Conservation (phyloP, 2,888 invertebrate species). For the Chloroclystis v-ata region DNA sequence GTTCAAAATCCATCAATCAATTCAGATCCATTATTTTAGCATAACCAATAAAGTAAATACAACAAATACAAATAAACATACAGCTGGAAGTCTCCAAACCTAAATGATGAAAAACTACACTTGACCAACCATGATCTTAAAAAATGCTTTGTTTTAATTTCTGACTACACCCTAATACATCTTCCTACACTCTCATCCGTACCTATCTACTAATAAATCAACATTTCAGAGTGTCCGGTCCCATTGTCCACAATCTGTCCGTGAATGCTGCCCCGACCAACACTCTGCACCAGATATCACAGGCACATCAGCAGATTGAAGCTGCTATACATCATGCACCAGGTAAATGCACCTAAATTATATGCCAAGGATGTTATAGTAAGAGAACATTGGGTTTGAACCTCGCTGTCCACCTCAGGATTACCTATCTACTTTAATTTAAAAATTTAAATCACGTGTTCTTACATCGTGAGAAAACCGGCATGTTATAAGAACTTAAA, state of each 20-base stretch:
- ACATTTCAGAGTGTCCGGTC: conserved; percentile 49
- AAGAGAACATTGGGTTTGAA: no score
- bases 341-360: conserved; percentile 36
- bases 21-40: no score
- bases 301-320: conserved; percentile 72
- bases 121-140: conserved; percentile 48
- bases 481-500: no score
- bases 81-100: no score
- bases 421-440: no score
- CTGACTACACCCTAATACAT: conserved; percentile 4
- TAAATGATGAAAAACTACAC: conserved; percentile 55
- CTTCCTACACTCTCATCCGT: no score
- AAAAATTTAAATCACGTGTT: no score
- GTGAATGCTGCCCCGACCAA: conserved; percentile 58
- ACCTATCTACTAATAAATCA: not conserved
- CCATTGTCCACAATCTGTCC: conserved; percentile 64
- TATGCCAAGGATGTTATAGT: no score
- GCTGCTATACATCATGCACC: conserved; percentile 64
- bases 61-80: not conserved
- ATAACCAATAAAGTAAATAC: no score
- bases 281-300: conserved; percentile 79
- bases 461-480: no score
- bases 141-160: conserved; percentile 48
- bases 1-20: no score
- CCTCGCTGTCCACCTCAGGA: no score